Base-by-base conservation (phyloP, 2,113 vertebrate genomes). In the Pitta sordida region DNA sequence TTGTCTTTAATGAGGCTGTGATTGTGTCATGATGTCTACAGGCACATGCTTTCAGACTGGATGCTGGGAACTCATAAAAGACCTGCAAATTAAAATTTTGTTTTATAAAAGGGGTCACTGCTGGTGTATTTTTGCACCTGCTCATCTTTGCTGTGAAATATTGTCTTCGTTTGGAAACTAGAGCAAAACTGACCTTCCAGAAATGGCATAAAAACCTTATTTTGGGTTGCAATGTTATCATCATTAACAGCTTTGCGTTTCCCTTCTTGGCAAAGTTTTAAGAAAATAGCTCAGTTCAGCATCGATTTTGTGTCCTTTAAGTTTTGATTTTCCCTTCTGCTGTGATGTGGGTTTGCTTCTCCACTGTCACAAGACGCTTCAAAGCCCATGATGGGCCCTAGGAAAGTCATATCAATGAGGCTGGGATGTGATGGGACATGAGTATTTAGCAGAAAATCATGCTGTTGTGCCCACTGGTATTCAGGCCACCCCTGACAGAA, bases 401-500 rank as follows among this genome's bases (percentile, higher is more conserved):
- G 51, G 56, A 69, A 74, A 83, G 90, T 39, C 10, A 16, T 77
- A 18, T 80, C 15, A 53, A 0, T 68, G 46, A 32, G 23, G 26
- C 51, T 24, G 6, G 26, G 83, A 70, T 24, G 16, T 21, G 32
- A 62, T 51, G 34, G 51, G 43, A 74, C 27, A 84, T 7, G 39
- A 59, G 34, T 39, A 79, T 52, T 91, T 79, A 92, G 32, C 58
- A 60, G n/a, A 67, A 90, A 88, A 67, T 15, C 13, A 14, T 26
- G 9, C 15, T 74, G 15, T 30, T 48, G 44, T 78, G 16, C n/a
- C 27, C 6, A 26, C 7, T 32, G 41, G 46, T 71, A 63, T 88
- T 78, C 65, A 90, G 52, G 44, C 82, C 51, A 93, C 46, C 12
- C 37, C 26, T 16, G 41, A 41, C 4, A 90, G 74, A 96, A 88